These are phyloP conservation scores for Pagrus major DNA, from an alignment of 2,113 vertebrate genomes.

Conservation along the genomic window DNA sequence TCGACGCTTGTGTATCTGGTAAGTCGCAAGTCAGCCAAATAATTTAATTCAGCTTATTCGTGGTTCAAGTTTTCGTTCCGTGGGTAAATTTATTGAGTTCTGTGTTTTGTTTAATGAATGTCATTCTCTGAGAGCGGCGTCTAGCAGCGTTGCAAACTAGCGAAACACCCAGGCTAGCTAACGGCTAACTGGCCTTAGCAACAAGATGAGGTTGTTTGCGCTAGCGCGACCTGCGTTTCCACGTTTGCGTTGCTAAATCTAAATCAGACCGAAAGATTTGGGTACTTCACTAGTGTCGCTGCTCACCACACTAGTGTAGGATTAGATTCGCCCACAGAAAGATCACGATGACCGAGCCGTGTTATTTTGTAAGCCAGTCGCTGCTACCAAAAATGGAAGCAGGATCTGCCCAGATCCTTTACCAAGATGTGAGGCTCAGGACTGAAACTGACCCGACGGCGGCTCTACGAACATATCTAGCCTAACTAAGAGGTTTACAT, in stretches of 20 bases:
- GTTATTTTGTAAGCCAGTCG: background rate
- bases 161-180: background rate
- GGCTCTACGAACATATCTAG: too few species aligned
- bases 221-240: background rate
- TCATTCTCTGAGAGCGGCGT: constrained; percentile 16
- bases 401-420: background rate
- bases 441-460: background rate
- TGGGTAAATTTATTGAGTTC: background rate
- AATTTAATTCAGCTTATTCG: accelerated
- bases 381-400: constrained; percentile 47
- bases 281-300: accelerated
- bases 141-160: background rate
- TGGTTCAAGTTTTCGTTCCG: accelerated
- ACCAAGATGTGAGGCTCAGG: background rate
- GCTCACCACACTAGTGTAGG: accelerated
- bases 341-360: background rate
- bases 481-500: background rate
- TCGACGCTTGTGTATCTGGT: constrained; percentile 39
- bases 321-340: accelerated
- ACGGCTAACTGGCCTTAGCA: constrained; percentile 20
- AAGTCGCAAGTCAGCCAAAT: background rate
- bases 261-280: background rate
- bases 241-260: background rate
- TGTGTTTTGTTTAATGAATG: background rate
- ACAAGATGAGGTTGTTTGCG: background rate